Evolutionary conservation across 2,113 vertebrate species (phyloP), one percentile per base, ranked within the genome.

Genomic region (Lycocorax pyrrhopterus): DNA sequence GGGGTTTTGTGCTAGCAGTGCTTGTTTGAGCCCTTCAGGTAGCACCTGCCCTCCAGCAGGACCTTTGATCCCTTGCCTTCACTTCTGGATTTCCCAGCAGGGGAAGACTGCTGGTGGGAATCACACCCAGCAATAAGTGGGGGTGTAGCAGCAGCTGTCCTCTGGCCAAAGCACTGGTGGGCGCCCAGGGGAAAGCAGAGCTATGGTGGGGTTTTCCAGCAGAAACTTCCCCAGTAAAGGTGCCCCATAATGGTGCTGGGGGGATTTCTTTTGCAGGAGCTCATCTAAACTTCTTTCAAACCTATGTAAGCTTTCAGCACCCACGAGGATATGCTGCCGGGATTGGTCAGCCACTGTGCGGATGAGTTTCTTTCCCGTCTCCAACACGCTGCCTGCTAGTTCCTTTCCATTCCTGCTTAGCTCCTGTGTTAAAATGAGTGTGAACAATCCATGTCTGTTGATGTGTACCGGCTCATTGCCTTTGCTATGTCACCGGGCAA

Each of bases 131-230:
- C 7, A 33, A 8, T 10, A 32, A 12, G 23, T 12, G 9, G 9
- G 37, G 25, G 19, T 2, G 0, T 35, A 39, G 46, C 46, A 66
- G 66, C 1, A 0, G 43, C n/a, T 2, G 3, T 35, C 51, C n/a
- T 56, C 41, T 2, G 2, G 33, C 39, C 4, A 4, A 44, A 55
- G 27, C 21, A 13, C 46, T 58, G 16, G 9, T 64, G 47, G 25
- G 29, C 10, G 16, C 17, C 18, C 32, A 12, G 47, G 41, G 46
- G 10, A 66, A 66, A 59, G n/a, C 3, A 4, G 56, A 75, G 43
- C 25, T 51, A 4, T 0, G 0, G 9, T 14, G 52, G 53, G 30
- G 13, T 33, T 75, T 67, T 66, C 67, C 53, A 75, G 58, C 67
- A 62, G 71, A 46, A 53, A 8, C 18, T 58, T 78, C n/a, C 25